phyloP scores from a whole-genome alignment of 2,888 invertebrate genomes.

The Rhagonycha fulva region DNA sequence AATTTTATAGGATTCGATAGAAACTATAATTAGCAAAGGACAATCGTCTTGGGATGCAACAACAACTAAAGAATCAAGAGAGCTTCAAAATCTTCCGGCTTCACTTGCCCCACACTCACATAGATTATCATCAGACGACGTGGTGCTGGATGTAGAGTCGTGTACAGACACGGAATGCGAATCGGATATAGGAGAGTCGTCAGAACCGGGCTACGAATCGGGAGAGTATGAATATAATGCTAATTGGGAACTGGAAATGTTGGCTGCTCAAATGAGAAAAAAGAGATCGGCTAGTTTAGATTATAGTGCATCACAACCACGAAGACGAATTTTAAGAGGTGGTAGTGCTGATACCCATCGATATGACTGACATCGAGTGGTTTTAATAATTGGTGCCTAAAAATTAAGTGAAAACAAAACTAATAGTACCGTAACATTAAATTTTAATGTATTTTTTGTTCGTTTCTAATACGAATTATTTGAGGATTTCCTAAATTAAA shows the following conservation, averaged over 20 bases:
- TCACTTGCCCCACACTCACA: conserved; percentile 35
- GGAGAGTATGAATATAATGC: conserved; percentile 50
- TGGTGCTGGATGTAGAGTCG: conserved; percentile 49
- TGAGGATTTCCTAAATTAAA: background rate
- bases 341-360: conserved; percentile 44
- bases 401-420: conserved; percentile 9
- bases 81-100: conserved; percentile 66
- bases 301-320: conserved; percentile 40
- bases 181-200: conserved; percentile 44
- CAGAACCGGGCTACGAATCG: conserved; percentile 48
- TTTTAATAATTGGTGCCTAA: conserved; percentile 31
- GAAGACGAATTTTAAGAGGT: conserved; percentile 47
- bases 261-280: conserved; percentile 52
- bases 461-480: background rate
- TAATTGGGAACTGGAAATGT: conserved; percentile 54
- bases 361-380: conserved; percentile 42
- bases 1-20: conserved; percentile 48
- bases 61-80: conserved; percentile 70
- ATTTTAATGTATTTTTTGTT: conserved; percentile 6
- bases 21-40: conserved; percentile 51
- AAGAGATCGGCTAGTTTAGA: conserved; percentile 52
- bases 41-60: conserved; percentile 74
- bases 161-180: conserved; percentile 47
- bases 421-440: conserved; percentile 4
- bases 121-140: conserved; percentile 12